Conservation (phyloP, 2,888 invertebrate species). For the Tryphoninae sp. region DNA sequence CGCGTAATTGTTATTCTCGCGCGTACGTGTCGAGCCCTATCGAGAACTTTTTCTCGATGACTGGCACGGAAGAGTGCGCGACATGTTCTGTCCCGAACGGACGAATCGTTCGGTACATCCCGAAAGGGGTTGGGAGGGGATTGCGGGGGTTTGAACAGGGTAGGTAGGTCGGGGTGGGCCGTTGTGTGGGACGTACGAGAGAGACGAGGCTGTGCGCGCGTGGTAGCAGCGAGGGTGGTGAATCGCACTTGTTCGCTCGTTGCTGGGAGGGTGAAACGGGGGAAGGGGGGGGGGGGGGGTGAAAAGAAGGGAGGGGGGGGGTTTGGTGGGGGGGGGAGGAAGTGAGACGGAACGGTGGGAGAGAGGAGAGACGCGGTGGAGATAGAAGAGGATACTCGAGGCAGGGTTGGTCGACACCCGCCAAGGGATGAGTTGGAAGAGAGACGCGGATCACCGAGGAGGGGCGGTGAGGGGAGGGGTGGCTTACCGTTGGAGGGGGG, state of each 20-base stretch:
- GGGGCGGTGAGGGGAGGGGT: slow-evolving; percentile 55
- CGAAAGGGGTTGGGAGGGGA: slow-evolving; percentile 62
- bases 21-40: slow-evolving; percentile 45
- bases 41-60: slow-evolving; percentile 74
- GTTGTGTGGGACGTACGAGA: slow-evolving; percentile 36
- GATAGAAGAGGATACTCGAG: slow-evolving; percentile 58
- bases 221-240: slow-evolving; percentile 18
- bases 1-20: neutral
- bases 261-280: slow-evolving; percentile 5
- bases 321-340: neutral
- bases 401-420: slow-evolving; percentile 64
- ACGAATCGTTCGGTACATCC: slow-evolving; percentile 39
- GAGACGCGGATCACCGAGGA: slow-evolving; percentile 42
- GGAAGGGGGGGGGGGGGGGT: slow-evolving; percentile 59
- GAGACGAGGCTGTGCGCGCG: slow-evolving; percentile 27
- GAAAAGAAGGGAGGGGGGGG: slow-evolving; percentile 56
- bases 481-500: slow-evolving; percentile 59
- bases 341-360: slow-evolving; percentile 55
- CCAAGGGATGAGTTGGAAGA: slow-evolving; percentile 64
- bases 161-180: slow-evolving; percentile 45
- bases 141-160: slow-evolving; percentile 45
- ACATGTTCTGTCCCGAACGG: slow-evolving; percentile 72
- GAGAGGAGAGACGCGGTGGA: slow-evolving; percentile 47
- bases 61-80: slow-evolving; percentile 76
- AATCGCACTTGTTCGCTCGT: slow-evolving; percentile 49